These are phyloP conservation scores for Ganaspis sp. DNA, from an alignment of 1,140 invertebrate genomes.

Conservation along the genomic window DNA sequence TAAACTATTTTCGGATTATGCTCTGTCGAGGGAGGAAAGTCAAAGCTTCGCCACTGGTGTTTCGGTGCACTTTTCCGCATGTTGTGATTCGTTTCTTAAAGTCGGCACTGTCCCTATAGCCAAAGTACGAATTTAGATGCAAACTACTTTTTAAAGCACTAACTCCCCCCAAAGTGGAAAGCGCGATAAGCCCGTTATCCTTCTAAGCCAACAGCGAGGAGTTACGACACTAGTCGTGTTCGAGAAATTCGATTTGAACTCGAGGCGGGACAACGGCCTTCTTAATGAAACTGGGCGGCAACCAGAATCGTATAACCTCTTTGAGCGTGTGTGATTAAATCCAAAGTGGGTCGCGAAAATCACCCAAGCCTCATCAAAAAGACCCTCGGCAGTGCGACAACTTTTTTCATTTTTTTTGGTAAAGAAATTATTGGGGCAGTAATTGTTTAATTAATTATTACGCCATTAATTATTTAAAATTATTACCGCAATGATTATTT, in stretches of 20 bases:
- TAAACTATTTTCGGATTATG: background rate
- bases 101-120: background rate
- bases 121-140: constrained; percentile 5
- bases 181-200: constrained; percentile 24
- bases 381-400: background rate
- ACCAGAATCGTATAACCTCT: background rate
- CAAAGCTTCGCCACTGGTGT: background rate
- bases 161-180: constrained; percentile 10
- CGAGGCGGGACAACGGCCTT: constrained; percentile 12
- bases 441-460: no score
- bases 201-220: constrained; percentile 7
- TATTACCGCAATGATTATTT: no score
- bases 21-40: background rate
- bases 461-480: no score
- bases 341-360: constrained; percentile 10
- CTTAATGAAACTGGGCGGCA: constrained; percentile 22
- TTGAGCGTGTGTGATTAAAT: background rate
- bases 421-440: no score
- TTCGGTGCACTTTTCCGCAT: background rate
- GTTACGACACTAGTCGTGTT: constrained; percentile 22
- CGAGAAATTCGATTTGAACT: constrained; percentile 22
- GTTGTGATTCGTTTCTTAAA: background rate
- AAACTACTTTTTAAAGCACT: constrained; percentile 26
- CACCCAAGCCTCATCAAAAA: background rate
- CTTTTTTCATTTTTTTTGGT: no score